A percentile compares a stretch with the other conserved stretches of the same genome.
Conservation (phyloP, 2,888 invertebrate species). For the Andrena hattorfiana region DNA sequence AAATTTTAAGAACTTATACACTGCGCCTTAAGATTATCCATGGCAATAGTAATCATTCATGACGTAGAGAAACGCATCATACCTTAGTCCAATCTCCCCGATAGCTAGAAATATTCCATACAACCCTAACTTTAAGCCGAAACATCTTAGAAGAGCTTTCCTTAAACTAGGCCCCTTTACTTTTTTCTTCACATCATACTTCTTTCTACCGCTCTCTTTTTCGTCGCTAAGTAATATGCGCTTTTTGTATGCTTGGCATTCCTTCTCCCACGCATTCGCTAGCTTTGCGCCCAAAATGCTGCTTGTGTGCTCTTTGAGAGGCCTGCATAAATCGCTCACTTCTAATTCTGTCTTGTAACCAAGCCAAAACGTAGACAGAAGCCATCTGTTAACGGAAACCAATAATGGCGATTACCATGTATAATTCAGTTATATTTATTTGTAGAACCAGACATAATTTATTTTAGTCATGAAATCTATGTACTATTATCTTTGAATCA, state of each 20-base stretch:
- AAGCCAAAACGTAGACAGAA: slow-evolving; percentile 89
- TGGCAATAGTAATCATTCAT: slow-evolving; percentile 9
- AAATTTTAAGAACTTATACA: slow-evolving; percentile 2
- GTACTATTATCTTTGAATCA: slow-evolving; percentile 17
- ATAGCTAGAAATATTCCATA: slow-evolving; percentile 88
- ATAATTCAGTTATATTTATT: not conserved
- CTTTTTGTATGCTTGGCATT: slow-evolving; percentile 79
- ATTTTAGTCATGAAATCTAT: not conserved
- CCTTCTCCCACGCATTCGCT: slow-evolving; percentile 88
- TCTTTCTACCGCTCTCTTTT: slow-evolving; percentile 44
- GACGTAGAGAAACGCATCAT: not conserved
- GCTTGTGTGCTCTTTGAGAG: slow-evolving; percentile 90
- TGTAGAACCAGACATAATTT: not conserved
- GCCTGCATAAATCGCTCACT: slow-evolving; percentile 89
- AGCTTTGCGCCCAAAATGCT: slow-evolving; percentile 88
- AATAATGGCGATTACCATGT: too few species aligned
- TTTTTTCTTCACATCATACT: slow-evolving; percentile 45
- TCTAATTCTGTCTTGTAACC: slow-evolving; percentile 90
- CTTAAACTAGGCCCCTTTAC: slow-evolving; percentile 87
- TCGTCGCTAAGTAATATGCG: slow-evolving; percentile 45
- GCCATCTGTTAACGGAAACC: slow-evolving; percentile 87
- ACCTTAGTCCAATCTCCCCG: slow-evolving; percentile 88
- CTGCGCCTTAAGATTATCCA: slow-evolving; percentile 16
- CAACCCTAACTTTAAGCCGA: slow-evolving; percentile 87
- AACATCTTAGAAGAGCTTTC: slow-evolving; percentile 87